Percentiles rank a stretch among this genome's conserved stretches.
These are phyloP conservation scores for Cheilosia impressa DNA, from an alignment of 2,888 invertebrate species.

Conservation along the genomic window DNA sequence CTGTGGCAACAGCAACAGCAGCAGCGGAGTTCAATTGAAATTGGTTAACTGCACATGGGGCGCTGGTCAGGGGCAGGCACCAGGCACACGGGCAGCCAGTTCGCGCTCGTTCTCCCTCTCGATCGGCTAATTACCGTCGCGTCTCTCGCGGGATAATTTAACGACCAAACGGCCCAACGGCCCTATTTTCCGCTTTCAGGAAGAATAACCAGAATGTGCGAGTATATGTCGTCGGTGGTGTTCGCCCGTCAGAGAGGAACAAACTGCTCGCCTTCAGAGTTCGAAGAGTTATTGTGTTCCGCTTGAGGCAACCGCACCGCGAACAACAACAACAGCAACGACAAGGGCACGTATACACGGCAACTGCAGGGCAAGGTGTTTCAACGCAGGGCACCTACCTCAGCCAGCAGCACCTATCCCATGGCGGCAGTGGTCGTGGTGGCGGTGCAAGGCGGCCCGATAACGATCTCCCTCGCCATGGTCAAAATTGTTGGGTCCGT, in stretches of 20 bases:
- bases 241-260: slow-evolving; percentile 35
- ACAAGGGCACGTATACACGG: slow-evolving; percentile 5
- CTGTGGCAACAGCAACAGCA: slow-evolving; percentile 6
- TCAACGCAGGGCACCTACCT: slow-evolving; percentile 49
- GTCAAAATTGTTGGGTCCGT: slow-evolving; percentile 67
- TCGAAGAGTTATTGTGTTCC: slow-evolving; percentile 75
- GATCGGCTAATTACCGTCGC: slow-evolving; percentile 70
- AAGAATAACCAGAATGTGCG: slow-evolving; percentile 67
- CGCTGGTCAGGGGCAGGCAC: slow-evolving; percentile 56
- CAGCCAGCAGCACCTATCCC: too few species aligned
- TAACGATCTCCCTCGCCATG: slow-evolving; percentile 68
- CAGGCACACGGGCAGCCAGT: slow-evolving; percentile 9
- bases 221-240: slow-evolving; percentile 26
- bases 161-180: slow-evolving; percentile 57
- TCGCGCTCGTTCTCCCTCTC: slow-evolving; percentile 33
- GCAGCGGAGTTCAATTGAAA: slow-evolving; percentile 56
- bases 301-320: slow-evolving; percentile 66
- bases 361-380: slow-evolving; percentile 74
- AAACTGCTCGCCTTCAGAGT: slow-evolving; percentile 59
- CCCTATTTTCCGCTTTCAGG: slow-evolving; percentile 74
- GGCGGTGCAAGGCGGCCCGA: slow-evolving; percentile 55
- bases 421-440: slow-evolving; percentile 13
- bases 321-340: slow-evolving; percentile 35
- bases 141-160: slow-evolving; percentile 69
- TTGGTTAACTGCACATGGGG: slow-evolving; percentile 55